phyloP scores from a whole-genome alignment of 2,888 invertebrate species.

The Scotopteryx bipunctaria region DNA sequence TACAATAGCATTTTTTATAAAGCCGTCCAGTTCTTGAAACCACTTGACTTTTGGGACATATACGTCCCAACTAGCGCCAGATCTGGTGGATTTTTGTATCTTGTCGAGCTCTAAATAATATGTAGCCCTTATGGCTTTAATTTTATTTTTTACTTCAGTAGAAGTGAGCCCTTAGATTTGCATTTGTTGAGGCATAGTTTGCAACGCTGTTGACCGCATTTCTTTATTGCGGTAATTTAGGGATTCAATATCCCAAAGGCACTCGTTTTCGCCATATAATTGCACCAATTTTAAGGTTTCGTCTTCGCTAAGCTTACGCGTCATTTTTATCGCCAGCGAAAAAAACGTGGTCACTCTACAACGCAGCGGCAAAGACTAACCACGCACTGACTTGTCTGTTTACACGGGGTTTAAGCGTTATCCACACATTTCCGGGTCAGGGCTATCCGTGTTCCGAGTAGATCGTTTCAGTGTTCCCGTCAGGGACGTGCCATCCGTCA shows the following conservation, averaged over 20 bases:
- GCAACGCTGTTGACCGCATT: slow-evolving; percentile 21
- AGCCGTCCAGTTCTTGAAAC: too few species aligned
- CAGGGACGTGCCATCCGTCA: too few species aligned
- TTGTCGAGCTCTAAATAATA: too few species aligned
- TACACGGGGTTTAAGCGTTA: slow-evolving; percentile 12
- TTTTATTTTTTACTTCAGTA: too few species aligned
- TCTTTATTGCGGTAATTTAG: slow-evolving; percentile 26
- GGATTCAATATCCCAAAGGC: slow-evolving; percentile 28
- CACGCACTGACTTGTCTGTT: slow-evolving; percentile 11
- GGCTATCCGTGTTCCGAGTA: too few species aligned
- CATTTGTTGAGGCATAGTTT: slow-evolving; percentile 21
- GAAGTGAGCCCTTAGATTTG: slow-evolving; percentile 23
- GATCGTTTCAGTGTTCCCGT: too few species aligned
- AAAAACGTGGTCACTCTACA: slow-evolving; percentile 10
- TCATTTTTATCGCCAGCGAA: slow-evolving; percentile 4
- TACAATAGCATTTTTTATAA: too few species aligned
- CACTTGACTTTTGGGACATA: too few species aligned
- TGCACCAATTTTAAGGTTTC: slow-evolving; percentile 29
- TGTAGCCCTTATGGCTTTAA: too few species aligned
- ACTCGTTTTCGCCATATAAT: slow-evolving; percentile 29
- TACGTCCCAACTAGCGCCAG: too few species aligned
- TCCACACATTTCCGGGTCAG: too few species aligned
- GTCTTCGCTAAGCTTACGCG: slow-evolving; percentile 21
- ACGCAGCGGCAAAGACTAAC: slow-evolving; percentile 17
- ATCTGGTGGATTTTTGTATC: too few species aligned